These are phyloP conservation scores for Glareola pratincola DNA, from an alignment of 2,113 vertebrate genomes.

Conservation along the genomic window DNA sequence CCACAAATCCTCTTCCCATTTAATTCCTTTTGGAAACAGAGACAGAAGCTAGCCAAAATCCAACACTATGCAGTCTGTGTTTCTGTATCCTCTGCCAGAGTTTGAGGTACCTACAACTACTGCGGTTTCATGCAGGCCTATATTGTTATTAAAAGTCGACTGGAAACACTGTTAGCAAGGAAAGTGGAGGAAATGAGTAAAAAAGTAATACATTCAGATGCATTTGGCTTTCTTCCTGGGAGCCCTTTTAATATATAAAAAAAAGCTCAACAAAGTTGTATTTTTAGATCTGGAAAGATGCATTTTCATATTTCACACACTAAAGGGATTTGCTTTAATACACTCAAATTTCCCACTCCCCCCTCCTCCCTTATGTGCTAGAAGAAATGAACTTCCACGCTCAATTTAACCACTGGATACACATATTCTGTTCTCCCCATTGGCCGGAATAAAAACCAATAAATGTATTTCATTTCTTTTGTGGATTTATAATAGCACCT, in stretches of 20 bases:
- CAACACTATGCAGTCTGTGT: neutral
- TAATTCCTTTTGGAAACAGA: neutral
- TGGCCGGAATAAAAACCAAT: slow-evolving; percentile 41
- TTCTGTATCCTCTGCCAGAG: neutral
- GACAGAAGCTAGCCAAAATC: neutral
- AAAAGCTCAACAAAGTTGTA: neutral
- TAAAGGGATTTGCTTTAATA: slow-evolving; percentile 60
- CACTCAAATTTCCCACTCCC: slow-evolving; percentile 8
- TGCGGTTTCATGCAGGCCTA: neutral
- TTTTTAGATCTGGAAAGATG: slow-evolving; percentile 54
- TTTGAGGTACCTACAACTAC: neutral
- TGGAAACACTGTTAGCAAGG: slow-evolving; percentile 39
- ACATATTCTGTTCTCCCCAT: neutral
- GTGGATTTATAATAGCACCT: slow-evolving; percentile 49
- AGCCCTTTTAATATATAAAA: slow-evolving; percentile 48
- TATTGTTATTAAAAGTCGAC: neutral
- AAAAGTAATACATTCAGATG: slow-evolving; percentile 36
- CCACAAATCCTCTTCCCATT: neutral
- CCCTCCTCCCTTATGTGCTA: neutral
- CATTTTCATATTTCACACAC: neutral
- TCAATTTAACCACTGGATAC: slow-evolving; percentile 29
- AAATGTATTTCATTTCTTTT: slow-evolving; percentile 48
- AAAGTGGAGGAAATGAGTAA: slow-evolving; percentile 48
- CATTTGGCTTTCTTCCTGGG: slow-evolving; percentile 51
- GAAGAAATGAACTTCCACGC: slow-evolving; percentile 41